phyloP scores from a whole-genome alignment of 2,797 vertebrate genomes.

The Thripadectes ignobilis region DNA sequence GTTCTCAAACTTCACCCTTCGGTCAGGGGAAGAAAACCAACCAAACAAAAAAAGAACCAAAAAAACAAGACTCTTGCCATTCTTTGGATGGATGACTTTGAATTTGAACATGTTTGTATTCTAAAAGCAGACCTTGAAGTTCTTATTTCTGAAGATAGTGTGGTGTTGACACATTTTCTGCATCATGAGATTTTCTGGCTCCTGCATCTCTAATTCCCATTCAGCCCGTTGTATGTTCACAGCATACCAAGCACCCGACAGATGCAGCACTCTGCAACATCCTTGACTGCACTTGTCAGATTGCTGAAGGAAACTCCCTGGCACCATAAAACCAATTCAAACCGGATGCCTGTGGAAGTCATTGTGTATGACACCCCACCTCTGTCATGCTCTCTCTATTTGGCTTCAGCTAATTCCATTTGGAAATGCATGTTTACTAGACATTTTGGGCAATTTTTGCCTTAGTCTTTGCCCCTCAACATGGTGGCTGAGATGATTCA shows the following conservation, averaged over 20 bases:
- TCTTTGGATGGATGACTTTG: background rate
- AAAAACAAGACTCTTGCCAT: background rate
- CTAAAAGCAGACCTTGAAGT: background rate
- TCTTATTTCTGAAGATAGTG: background rate
- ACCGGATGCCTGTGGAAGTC: background rate
- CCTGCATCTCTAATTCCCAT: background rate
- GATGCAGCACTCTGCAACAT: background rate
- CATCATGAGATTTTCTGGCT: background rate
- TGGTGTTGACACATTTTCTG: background rate
- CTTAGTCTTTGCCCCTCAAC: background rate
- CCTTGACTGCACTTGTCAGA: background rate
- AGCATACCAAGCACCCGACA: background rate
- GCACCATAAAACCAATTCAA: background rate
- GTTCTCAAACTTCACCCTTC: background rate
- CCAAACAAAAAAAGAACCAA: no score
- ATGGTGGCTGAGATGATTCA: background rate
- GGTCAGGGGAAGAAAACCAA: background rate
- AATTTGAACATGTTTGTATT: background rate
- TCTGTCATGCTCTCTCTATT: background rate
- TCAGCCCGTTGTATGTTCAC: fast-evolving
- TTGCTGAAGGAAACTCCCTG: background rate
- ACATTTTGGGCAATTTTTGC: background rate
- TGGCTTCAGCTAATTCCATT: background rate
- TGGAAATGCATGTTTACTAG: background rate
- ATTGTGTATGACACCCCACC: background rate